A percentile compares a stretch with the other conserved stretches of the same genome.
phyloP scores from a whole-genome alignment of 2,113 vertebrate genomes.

The Sapajus apella region DNA sequence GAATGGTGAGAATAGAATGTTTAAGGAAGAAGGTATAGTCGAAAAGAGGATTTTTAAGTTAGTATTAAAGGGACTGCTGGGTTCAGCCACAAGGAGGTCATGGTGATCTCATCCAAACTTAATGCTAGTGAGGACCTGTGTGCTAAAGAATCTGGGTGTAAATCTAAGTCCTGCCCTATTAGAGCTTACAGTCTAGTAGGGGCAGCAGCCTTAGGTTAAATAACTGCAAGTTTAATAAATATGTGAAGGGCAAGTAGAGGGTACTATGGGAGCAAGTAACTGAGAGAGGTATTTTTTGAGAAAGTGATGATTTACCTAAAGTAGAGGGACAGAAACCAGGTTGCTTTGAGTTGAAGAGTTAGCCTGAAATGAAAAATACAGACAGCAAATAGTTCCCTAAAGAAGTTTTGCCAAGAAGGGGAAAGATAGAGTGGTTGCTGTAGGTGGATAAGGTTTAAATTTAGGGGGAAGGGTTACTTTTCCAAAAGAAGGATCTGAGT shows the following conservation, averaged over 20 bases:
- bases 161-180: not conserved
- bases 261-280: too few relatives aligned
- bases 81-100: not conserved
- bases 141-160: not conserved
- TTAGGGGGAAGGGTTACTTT: not conserved
- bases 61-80: not conserved
- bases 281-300: not conserved
- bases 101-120: not conserved
- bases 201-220: not conserved
- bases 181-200: not conserved
- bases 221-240: not conserved
- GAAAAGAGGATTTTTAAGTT: not conserved
- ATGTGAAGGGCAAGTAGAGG: not conserved
- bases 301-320: not conserved
- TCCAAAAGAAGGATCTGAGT: not conserved
- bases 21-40: not conserved
- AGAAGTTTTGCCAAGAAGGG: not conserved
- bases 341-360: not conserved
- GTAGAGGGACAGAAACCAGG: not conserved
- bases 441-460: not conserved
- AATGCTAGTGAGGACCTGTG: not conserved
- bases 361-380: not conserved
- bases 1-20: not conserved
- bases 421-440: not conserved
- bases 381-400: not conserved